Percentiles rank a stretch among this genome's conserved stretches.
These are phyloP conservation scores for Priocnemis perturbator DNA, from an alignment of 2,888 invertebrate species.

Conservation along the genomic window DNA sequence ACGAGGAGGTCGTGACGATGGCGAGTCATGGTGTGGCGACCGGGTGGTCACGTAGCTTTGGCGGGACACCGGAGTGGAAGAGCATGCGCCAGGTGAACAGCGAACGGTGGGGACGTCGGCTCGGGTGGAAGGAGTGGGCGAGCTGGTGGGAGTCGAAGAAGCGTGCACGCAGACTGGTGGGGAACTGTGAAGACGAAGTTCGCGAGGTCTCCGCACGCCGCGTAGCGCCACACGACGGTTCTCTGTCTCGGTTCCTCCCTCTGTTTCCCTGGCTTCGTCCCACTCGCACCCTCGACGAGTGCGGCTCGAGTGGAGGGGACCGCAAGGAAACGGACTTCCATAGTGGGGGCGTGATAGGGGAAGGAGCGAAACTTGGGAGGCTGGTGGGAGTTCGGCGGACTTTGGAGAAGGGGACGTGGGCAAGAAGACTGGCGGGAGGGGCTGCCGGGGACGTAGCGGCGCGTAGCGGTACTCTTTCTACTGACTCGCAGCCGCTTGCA, in stretches of 20 bases:
- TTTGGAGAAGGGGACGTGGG: constrained; percentile 29
- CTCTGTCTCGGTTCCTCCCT: constrained; percentile 14
- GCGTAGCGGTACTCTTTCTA: constrained; percentile 74
- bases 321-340: constrained; percentile 38
- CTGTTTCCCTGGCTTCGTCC: constrained; percentile 22
- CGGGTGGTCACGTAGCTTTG: constrained; percentile 33
- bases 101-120: constrained; percentile 17
- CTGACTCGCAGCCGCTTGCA: constrained; percentile 63
- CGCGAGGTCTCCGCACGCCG: constrained; percentile 73
- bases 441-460: constrained; percentile 66
- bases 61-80: constrained; percentile 39
- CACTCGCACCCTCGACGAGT: constrained; percentile 14
- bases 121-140: constrained; percentile 1
- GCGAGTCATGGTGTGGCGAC: constrained; percentile 35
- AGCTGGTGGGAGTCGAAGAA: constrained; percentile 19
- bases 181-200: constrained; percentile 57
- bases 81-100: constrained; percentile 59
- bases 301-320: constrained; percentile 20
- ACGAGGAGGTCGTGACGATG: constrained; percentile 26
- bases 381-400: constrained; percentile 26
- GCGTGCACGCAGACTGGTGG: constrained; percentile 35
- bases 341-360: constrained; percentile 38
- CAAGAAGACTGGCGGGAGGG: constrained; percentile 44
- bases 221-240: constrained; percentile 71
- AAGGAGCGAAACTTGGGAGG: constrained; percentile 17